Percentiles rank a stretch among this genome's conserved stretches.
Evolutionary conservation across 2,113 vertebrate genomes (phyloP).

Genomic region (Aptenodytes forsteri): DNA sequence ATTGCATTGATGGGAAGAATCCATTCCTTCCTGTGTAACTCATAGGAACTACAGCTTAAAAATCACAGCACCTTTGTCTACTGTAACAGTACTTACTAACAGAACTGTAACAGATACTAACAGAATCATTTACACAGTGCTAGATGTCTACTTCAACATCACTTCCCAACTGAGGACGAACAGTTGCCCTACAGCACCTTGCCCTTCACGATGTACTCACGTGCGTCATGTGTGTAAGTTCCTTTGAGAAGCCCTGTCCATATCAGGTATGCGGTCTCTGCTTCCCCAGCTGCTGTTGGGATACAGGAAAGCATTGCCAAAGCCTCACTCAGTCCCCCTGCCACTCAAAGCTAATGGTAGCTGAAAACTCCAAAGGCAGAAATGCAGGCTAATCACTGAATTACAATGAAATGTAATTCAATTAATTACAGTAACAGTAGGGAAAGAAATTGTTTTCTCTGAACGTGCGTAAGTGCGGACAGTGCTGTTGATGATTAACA

Average conservation of each 20-base stretch:
- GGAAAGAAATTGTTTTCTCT: background rate
- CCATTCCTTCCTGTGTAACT: background rate
- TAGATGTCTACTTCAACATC: background rate
- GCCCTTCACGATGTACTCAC: background rate
- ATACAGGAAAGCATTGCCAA: background rate
- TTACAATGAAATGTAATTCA: constrained; percentile 17
- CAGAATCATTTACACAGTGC: background rate
- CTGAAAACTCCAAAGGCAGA: background rate
- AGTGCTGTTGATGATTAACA: background rate
- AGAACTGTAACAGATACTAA: too few species aligned
- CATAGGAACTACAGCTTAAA: background rate
- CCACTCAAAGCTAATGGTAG: background rate
- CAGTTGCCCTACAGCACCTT: background rate
- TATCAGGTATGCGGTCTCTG: background rate
- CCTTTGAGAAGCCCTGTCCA: background rate
- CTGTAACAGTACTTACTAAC: background rate
- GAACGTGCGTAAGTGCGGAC: background rate
- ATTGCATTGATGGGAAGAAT: background rate
- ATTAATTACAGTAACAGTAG: constrained; percentile 34
- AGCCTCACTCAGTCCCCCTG: background rate
- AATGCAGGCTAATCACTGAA: constrained; percentile 19
- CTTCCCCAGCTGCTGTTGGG: background rate
- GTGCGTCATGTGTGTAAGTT: background rate
- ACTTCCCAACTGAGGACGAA: background rate
- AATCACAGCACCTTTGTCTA: background rate